These are phyloP conservation scores for Gulo gulo DNA, from an alignment of 2,113 vertebrate genomes.

Conservation along the genomic window DNA sequence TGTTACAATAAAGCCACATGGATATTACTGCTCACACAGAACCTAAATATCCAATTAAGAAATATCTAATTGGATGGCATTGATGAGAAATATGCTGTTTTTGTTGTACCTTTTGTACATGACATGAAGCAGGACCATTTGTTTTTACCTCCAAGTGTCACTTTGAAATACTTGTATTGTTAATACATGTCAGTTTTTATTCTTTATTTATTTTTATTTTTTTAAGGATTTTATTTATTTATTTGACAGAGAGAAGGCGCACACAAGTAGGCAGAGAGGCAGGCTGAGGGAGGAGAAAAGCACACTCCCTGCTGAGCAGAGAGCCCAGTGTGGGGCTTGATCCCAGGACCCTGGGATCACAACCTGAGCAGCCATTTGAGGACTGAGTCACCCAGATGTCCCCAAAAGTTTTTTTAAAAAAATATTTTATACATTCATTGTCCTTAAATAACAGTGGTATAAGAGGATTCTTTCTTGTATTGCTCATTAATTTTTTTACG, in stretches of 20 bases:
- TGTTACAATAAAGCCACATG: not conserved
- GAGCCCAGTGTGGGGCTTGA: too few relatives aligned
- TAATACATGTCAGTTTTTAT: not conserved
- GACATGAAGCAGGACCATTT: not conserved
- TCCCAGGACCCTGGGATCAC: too few relatives aligned
- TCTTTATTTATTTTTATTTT: too few relatives aligned
- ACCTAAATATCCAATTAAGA: not conserved
- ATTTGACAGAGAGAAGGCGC: too few relatives aligned
- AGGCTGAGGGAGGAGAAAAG: too few relatives aligned
- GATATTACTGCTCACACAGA: not conserved
- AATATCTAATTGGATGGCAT: not conserved
- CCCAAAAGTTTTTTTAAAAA: not conserved
- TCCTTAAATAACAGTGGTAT: slow-evolving; percentile 18
- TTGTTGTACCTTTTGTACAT: not conserved
- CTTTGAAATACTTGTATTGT: not conserved
- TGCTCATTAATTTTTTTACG: not conserved
- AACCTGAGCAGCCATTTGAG: too few relatives aligned
- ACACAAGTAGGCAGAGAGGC: too few relatives aligned
- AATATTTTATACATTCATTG: not conserved
- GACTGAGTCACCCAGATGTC: too few relatives aligned
- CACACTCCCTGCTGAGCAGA: too few relatives aligned
- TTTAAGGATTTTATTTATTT: too few relatives aligned
- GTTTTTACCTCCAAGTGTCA: not conserved
- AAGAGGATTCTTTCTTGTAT: not conserved
- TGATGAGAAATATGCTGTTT: not conserved